Evolutionary conservation across 1,140 invertebrate species (phyloP), one percentile per base, ranked within the genome.

Genomic region (Sipha flava): DNA sequence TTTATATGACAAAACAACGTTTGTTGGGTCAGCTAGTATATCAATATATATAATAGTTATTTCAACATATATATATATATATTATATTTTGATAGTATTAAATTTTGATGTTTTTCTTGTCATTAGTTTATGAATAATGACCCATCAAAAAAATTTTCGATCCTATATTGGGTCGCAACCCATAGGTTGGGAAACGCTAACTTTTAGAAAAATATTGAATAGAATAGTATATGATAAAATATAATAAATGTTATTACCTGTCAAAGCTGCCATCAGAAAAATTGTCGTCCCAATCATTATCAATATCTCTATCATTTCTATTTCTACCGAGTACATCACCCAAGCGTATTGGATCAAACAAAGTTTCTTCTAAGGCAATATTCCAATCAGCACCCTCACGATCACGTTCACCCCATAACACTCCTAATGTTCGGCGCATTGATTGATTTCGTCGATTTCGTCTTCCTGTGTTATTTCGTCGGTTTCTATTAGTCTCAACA

Each of bases 221-320:
- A 7, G 21, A 40, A 66, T 66, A n/a, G n/a, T 52, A 23, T 14
- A 31, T 49, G 31, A 70, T n/a, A 12, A 62, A 9, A n/a, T n/a
- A 68, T 26, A 43, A 26, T 14, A 3, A 6, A 57, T 40, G 7
- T 0, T 54, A 40, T 21, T 57, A 77, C 73, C 73, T 77, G n/a
- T 77, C 34, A 9, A 70, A 29, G 16, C 34, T 59, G 52, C 18
- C 59, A 37, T 77, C 73, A 14, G 73, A 77, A 18, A 57, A 75
- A 26, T 40, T 37, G 14, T 57, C 73, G 18, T 77, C 72, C 72
- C 72, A 75, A 0, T 57, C 52, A 1, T n/a, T n/a, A n/a, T n/a
- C n/a, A n/a, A n/a, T n/a, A n/a, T 77, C 73, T 6, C 72, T 75
- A 37, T 75, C 72, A 54, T 57, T 37, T 75, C 52, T 40, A 57